Base-by-base conservation (phyloP, 1,140 invertebrate species). In the Brachionus sp. region DNA sequence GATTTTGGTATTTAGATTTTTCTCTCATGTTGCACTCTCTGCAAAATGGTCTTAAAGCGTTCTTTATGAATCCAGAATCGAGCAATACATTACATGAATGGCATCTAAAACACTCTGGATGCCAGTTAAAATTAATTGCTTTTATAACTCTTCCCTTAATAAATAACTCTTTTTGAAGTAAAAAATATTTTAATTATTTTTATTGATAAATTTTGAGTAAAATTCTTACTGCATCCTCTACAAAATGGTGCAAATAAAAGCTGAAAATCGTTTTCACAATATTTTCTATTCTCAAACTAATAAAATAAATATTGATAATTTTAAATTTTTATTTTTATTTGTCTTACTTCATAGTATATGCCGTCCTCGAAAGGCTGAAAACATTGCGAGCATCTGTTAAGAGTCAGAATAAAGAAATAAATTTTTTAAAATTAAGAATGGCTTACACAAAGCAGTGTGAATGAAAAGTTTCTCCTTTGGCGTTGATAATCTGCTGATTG, bases 201-300 rank as follows among this genome's bases (percentile, higher is more conserved):
- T 25, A 37, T 46, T 44, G 83, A 19, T 2, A 57, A 70, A 7
- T 77, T 4, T 25, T 46, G 37, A 83, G 50, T 77, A 12, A 33
- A 77, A 13, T 75, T 90, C 91, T 91, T 91, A 95, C 94, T 94
- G 88, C 98, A 99, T 90, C 95, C 95, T 85, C 93, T 95, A 90
- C 98, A 99, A 87, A 96, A 99, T 1, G 98, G 98, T 2, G 96
- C 96, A 90, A 98, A 98, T 0, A 98, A 90, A 9, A 98, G 95
- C 89, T 99, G 96, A 87, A 99, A 99, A 88, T 99, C 98, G 90
- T 97, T 94, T 90, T 99, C 97, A 87, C 98, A 99, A 88, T 99
- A 99, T 89, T 99, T 99, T 42, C 97, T 91, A 2, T 95, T 96
- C 89, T 99, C 98, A 90, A 98, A 99, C 91, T 91, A 85, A 84